Evolutionary conservation across 2,888 invertebrate genomes (phyloP), one percentile per base, ranked within the genome.

Genomic region (Dioctria linearis): DNA sequence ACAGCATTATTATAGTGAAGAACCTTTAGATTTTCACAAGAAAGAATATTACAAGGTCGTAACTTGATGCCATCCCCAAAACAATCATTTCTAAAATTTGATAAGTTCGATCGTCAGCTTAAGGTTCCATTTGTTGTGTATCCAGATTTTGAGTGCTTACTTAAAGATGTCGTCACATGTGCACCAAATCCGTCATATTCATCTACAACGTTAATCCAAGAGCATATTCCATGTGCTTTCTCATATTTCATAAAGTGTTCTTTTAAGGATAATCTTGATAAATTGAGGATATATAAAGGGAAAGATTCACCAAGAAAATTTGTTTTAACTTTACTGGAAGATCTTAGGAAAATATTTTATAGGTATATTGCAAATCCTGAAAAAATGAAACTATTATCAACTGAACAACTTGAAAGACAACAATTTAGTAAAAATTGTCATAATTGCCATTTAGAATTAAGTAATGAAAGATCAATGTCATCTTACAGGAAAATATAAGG

Each of bases 111-210:
- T 25, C 25, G 25, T 25, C 25, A 25, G 25, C 25, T 25, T 25
- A 25, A 25, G 25, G 25, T 25, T 25, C 25, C 25, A 25, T 25
- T 25, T 25, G 25, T 2, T 25, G 25, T 25, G 25, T 25, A 25
- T 25, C 1, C 25, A 25, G 25, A 25, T 25, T 25, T 25, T 25
- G 1, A 25, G 25, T 25, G 25, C 2, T 25, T 25, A 25, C 25
- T 25, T 25, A 0, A 25, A 25, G 25, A 25, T 25, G 25, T 25
- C 25, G 2, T 25, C 25, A 85, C 85, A 25, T 86, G 85, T n/a
- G 85, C 86, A 78, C 81, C 84, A 39, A 86, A 86, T 83, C 6
- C 78, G 5, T 11, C 83, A 75, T 75, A 80, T 25, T 25, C 40
- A 11, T 78, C 61, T 37, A 63, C 63, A 13, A 63, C 63, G 9